These are phyloP conservation scores for Sclerurus mexicanus DNA, from an alignment of 2,113 vertebrate genomes.

Conservation along the genomic window DNA sequence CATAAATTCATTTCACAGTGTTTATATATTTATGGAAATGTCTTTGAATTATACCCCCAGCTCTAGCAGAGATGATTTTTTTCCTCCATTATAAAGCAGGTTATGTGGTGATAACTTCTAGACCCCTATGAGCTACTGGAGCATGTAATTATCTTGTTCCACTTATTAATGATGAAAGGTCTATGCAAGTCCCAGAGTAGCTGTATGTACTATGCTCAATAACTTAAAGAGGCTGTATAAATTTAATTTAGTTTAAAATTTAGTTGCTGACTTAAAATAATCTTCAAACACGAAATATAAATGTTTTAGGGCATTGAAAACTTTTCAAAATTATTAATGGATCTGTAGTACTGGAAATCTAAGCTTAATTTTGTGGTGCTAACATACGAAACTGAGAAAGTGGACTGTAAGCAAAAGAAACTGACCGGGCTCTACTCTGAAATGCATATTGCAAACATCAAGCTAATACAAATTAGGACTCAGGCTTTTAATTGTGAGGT, in stretches of 20 bases:
- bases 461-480: background rate
- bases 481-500: background rate
- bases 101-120: constrained; percentile 49
- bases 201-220: background rate
- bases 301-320: background rate
- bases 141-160: constrained; percentile 61
- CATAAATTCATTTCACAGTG: constrained; percentile 37
- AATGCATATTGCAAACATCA: background rate
- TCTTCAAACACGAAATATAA: background rate
- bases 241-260: constrained; percentile 34
- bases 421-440: background rate
- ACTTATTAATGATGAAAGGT: constrained; percentile 60
- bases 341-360: background rate
- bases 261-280: background rate
- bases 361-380: background rate
- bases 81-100: constrained; percentile 35
- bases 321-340: background rate
- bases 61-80: constrained; percentile 34
- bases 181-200: constrained; percentile 27
- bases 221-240: constrained; percentile 19
- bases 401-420: background rate
- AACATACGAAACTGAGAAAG: background rate
- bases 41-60: background rate
- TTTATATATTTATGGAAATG: constrained; percentile 58
- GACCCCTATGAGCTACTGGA: constrained; percentile 43